phyloP scores from a whole-genome alignment of 2,113 vertebrate genomes.

The Malurus elegans region DNA sequence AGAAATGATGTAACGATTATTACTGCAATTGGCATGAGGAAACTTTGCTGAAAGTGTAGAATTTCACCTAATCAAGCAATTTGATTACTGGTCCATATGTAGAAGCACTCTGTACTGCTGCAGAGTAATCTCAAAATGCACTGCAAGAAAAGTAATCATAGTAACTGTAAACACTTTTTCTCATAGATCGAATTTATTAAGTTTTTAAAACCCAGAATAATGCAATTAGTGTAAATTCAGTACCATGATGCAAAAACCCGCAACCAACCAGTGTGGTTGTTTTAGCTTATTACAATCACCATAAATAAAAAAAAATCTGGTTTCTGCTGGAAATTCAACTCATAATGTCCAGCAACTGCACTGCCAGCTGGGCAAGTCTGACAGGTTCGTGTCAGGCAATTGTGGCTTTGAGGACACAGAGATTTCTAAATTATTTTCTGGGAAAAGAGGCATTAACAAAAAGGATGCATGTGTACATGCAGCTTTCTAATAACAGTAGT shows the following conservation, averaged over 20 bases:
- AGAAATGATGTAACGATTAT: conserved; percentile 46
- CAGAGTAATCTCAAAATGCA: not conserved
- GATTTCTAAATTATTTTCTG: not conserved
- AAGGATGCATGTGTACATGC: not conserved
- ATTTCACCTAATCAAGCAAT: conserved; percentile 51
- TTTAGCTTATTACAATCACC: not conserved
- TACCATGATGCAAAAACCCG: not conserved
- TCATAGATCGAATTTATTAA: not conserved
- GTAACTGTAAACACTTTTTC: not conserved
- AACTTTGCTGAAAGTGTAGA: conserved; percentile 37
- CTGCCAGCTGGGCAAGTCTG: not conserved
- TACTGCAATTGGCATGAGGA: conserved; percentile 12
- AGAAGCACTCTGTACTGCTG: not conserved
- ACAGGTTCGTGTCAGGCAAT: not conserved
- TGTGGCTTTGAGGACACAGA: not conserved
- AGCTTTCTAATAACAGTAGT: not conserved
- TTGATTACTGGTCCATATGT: not conserved
- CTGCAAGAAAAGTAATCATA: conserved; percentile 12
- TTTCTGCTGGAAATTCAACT: conserved; percentile 8
- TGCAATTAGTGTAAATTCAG: not conserved
- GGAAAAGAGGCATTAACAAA: not conserved
- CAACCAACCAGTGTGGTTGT: not conserved
- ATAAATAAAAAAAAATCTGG: not conserved
- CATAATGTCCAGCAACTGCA: not conserved
- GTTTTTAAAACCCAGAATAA: conserved; percentile 14